These are phyloP conservation scores for Melanotaenia parkinsoni DNA, from an alignment of 2,797 vertebrate species.

Conservation along the genomic window DNA sequence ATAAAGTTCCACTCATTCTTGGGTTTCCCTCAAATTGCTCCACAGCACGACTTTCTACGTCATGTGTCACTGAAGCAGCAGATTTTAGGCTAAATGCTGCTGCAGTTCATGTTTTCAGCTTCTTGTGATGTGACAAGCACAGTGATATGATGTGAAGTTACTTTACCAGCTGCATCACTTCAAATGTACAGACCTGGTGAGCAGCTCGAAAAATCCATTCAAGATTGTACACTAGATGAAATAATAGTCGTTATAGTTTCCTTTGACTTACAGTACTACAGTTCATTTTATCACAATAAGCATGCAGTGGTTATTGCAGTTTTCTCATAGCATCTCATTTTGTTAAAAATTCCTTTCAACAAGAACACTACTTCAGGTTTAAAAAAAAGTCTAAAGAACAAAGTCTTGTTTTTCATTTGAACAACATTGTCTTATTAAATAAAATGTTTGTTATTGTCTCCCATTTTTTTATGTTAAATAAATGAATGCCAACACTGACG, in stretches of 20 bases:
- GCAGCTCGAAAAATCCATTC: neutral
- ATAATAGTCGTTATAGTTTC: too few species aligned
- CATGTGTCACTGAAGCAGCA: slow-evolving; percentile 6
- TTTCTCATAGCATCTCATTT: too few species aligned
- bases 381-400: too few species aligned
- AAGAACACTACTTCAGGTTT: too few species aligned
- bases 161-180: neutral
- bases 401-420: neutral
- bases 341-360: neutral
- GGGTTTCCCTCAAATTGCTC: slow-evolving; percentile 27
- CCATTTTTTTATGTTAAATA: too few species aligned
- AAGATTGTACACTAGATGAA: neutral
- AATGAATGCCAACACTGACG: neutral
- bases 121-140: neutral
- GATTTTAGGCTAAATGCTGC: slow-evolving; percentile 2
- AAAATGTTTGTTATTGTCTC: too few species aligned
- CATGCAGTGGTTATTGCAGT: too few species aligned
- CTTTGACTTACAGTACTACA: neutral
- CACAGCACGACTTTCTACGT: slow-evolving; percentile 9
- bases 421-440: too few species aligned
- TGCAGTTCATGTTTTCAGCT: neutral
- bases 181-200: neutral
- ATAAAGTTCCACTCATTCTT: slow-evolving; percentile 32
- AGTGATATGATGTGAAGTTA: neutral
- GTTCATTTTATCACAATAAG: neutral